Conservation (phyloP, 1,140 invertebrate genomes). For the Metopolophium dirhodum region DNA sequence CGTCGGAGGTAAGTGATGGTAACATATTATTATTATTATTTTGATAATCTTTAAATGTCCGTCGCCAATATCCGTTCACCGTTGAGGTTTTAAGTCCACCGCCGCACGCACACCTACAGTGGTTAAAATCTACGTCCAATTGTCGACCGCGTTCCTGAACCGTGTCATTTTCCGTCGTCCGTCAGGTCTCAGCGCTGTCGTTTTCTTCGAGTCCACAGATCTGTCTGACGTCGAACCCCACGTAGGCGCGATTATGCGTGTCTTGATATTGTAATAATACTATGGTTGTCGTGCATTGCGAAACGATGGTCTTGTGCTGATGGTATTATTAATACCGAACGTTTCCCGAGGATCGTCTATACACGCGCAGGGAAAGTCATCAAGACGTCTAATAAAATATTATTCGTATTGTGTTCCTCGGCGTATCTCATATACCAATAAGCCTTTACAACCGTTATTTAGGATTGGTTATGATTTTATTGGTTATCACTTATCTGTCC, state of each 20-base stretch:
- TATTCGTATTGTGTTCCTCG: not conserved
- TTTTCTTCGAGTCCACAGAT: not conserved
- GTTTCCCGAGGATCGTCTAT: not conserved
- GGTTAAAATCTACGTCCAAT: not conserved
- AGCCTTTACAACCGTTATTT: not conserved
- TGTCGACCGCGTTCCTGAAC: not conserved
- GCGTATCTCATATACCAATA: not conserved
- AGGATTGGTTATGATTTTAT: not conserved
- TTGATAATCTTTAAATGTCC: not conserved
- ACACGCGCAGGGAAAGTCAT: not conserved
- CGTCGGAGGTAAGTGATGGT: no score
- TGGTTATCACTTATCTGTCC: not conserved
- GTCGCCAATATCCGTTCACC: not conserved
- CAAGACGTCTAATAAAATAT: not conserved
- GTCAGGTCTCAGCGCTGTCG: not conserved
- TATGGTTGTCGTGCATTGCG: not conserved
- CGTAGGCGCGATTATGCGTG: not conserved
- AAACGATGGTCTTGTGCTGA: not conserved
- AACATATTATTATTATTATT: no score
- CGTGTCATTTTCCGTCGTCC: not conserved
- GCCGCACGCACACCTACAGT: not conserved
- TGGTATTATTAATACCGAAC: not conserved
- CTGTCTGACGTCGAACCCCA: not conserved
- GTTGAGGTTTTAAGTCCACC: not conserved
- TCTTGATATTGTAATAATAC: not conserved